phyloP scores from a whole-genome alignment of 2,888 invertebrate species.

The Drosophila tanythrix region DNA sequence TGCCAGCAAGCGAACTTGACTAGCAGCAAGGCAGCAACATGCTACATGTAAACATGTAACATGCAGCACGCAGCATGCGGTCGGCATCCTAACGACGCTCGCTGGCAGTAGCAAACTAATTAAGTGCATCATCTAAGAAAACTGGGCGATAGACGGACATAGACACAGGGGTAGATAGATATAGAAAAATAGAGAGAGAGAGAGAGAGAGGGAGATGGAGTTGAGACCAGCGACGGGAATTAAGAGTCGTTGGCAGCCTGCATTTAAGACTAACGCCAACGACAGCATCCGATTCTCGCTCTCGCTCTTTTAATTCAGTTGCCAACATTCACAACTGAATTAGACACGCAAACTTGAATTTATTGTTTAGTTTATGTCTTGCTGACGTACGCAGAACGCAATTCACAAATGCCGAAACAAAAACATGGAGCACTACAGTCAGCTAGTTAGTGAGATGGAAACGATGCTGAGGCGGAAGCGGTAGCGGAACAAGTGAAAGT shows the following conservation, averaged over 20 bases:
- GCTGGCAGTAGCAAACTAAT: slow-evolving; percentile 58
- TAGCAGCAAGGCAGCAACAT: slow-evolving; percentile 2
- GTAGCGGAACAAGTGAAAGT: not conserved
- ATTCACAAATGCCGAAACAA: not conserved
- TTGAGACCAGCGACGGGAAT: not conserved
- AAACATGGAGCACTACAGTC: not conserved
- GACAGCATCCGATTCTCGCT: not conserved
- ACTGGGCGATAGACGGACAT: slow-evolving; percentile 1
- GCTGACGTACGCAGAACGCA: slow-evolving; percentile 36
- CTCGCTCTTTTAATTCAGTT: slow-evolving; percentile 40
- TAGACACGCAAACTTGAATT: slow-evolving; percentile 66
- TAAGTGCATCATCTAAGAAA: slow-evolving; percentile 65
- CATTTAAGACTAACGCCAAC: slow-evolving; percentile 5
- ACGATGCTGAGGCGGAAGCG: not conserved
- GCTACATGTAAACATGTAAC: slow-evolving; percentile 6
- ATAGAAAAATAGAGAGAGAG: too few relatives aligned
- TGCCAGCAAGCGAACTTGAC: slow-evolving; percentile 34
- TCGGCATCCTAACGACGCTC: slow-evolving; percentile 27
- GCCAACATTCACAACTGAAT: slow-evolving; percentile 62
- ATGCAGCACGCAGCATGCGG: slow-evolving; percentile 45
- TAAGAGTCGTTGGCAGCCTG: slow-evolving; percentile 4
- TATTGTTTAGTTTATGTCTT: slow-evolving; percentile 62
- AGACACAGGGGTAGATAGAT: too few relatives aligned
- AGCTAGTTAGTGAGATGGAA: not conserved
- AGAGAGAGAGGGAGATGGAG: too few relatives aligned